phyloP scores from a whole-genome alignment of 2,888 invertebrate species.

The Ypsolopha sequella region DNA sequence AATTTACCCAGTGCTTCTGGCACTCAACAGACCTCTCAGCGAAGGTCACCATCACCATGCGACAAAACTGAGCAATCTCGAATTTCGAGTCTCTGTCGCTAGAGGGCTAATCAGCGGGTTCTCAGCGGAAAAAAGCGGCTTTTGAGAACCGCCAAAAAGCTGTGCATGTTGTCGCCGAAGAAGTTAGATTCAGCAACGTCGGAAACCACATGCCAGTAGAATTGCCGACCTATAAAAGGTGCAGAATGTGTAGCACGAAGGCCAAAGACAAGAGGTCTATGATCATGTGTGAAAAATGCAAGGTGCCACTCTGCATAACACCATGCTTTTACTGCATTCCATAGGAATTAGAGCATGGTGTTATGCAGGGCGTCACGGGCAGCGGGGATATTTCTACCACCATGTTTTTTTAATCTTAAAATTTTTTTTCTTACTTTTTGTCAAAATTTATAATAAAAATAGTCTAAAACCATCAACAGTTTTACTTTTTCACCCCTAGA shows the following conservation, averaged over 20 bases:
- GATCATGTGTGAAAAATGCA: neutral
- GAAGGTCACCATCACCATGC: too few species aligned
- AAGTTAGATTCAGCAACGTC: constrained; percentile 6
- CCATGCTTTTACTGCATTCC: neutral
- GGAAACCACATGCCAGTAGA: neutral
- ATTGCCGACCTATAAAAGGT: neutral
- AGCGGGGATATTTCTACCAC: neutral
- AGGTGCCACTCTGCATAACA: neutral
- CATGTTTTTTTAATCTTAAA: neutral
- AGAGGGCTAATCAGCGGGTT: constrained; percentile 8
- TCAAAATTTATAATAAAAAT: neutral
- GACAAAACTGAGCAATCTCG: constrained; percentile 2
- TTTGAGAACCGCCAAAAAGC: neutral
- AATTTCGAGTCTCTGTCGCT: constrained; percentile 4
- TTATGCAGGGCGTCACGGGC: neutral
- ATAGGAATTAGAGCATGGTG: neutral
- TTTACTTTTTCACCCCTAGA: neutral
- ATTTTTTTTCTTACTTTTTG: neutral
- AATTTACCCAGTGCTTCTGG: too few species aligned
- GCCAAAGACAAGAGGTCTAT: neutral
- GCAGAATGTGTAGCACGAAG: neutral
- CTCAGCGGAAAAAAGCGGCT: neutral
- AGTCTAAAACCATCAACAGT: neutral
- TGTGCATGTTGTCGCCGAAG: neutral
- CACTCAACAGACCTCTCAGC: too few species aligned